These are phyloP conservation scores for Amia ocellicauda DNA, from an alignment of 2,113 vertebrate genomes.

Conservation along the genomic window DNA sequence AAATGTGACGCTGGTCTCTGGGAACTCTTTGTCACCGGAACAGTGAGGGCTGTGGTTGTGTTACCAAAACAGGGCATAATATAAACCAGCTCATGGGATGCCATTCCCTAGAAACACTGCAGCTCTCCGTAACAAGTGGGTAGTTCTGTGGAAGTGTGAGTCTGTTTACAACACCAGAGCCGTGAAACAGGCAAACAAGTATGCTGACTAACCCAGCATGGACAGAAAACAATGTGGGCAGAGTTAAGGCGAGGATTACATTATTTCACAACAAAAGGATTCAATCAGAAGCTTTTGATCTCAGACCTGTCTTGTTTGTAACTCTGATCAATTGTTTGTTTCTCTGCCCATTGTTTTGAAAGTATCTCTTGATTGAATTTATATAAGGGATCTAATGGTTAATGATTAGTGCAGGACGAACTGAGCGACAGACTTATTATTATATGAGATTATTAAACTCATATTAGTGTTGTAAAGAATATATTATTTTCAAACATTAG, in stretches of 20 bases:
- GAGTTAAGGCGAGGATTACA: neutral
- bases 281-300: constrained; percentile 1
- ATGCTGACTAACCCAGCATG: too few species aligned
- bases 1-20: constrained; percentile 36
- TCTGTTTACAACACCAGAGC: constrained; percentile 2
- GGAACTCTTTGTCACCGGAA: constrained; percentile 27
- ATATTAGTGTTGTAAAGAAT: too few species aligned
- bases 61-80: constrained; percentile 16
- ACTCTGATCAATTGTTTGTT: too few species aligned
- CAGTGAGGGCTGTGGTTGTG: constrained; percentile 6
- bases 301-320: neutral
- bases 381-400: too few species aligned
- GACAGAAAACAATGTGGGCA: neutral
- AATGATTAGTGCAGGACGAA: too few species aligned
- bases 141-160: neutral
- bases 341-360: too few species aligned
- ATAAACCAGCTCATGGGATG: constrained; percentile 10
- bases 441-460: too few species aligned
- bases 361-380: too few species aligned
- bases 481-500: too few species aligned
- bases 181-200: too few species aligned
- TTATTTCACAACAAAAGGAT: constrained; percentile 5
- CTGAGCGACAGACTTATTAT: too few species aligned
- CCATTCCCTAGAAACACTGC: neutral
- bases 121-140: neutral